phyloP scores from a whole-genome alignment of 2,888 invertebrate genomes.

The Cyclophora albipunctata region DNA sequence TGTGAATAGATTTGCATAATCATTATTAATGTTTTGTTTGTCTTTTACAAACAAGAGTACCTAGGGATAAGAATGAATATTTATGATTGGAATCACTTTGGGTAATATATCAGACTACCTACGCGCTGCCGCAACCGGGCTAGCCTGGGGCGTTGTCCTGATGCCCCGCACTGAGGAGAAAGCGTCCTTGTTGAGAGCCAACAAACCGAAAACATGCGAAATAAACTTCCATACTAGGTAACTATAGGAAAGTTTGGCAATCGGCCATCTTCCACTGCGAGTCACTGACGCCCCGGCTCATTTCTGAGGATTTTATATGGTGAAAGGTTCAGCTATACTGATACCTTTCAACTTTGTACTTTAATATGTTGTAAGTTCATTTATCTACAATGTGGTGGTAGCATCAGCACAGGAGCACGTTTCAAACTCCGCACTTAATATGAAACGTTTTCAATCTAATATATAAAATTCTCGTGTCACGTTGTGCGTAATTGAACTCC shows the following conservation, averaged over 20 bases:
- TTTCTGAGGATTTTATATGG: slow-evolving; percentile 2
- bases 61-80: slow-evolving; percentile 6
- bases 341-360: too few relatives aligned
- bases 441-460: too few relatives aligned
- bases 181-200: slow-evolving; percentile 22
- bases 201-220: slow-evolving; percentile 22
- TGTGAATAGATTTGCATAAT: slow-evolving; percentile 1
- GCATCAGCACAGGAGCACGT: too few relatives aligned
- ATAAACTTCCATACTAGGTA: slow-evolving; percentile 16
- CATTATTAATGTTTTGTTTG: slow-evolving; percentile 2
- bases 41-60: slow-evolving; percentile 4
- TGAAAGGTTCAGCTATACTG: neutral
- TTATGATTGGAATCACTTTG: slow-evolving; percentile 10
- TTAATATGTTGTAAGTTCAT: too few relatives aligned
- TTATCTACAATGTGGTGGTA: too few relatives aligned
- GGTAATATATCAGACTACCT: slow-evolving; percentile 8
- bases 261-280: slow-evolving; percentile 25
- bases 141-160: slow-evolving; percentile 16
- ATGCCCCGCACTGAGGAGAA: slow-evolving; percentile 15
- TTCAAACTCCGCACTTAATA: too few relatives aligned
- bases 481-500: too few relatives aligned
- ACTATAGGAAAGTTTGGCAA: slow-evolving; percentile 28
- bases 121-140: slow-evolving; percentile 1
- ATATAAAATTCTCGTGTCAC: too few relatives aligned
- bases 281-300: slow-evolving; percentile 18